These are phyloP conservation scores for Sebastes matsubarae DNA, from an alignment of 2,797 vertebrate species.

Conservation along the genomic window DNA sequence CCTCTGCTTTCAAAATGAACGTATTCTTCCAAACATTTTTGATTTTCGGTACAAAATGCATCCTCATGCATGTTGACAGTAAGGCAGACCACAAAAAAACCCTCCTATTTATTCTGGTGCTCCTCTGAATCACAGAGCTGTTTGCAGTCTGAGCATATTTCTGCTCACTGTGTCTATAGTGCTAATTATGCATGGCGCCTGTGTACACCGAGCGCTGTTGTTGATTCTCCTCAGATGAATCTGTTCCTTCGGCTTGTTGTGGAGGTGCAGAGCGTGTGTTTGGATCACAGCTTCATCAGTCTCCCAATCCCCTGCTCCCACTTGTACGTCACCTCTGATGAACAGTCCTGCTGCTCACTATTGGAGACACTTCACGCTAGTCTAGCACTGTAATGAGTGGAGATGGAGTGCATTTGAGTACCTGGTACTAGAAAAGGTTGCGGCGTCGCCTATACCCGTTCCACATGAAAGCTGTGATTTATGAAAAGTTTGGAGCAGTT, in stretches of 20 bases:
- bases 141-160: conserved; percentile 59
- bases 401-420: conserved; percentile 72
- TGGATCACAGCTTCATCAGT: conserved; percentile 74
- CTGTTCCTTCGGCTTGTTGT: conserved; percentile 60
- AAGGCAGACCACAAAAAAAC: conserved; percentile 30
- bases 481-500: conserved; percentile 66
- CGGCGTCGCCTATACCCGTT: conserved; percentile 36
- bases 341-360: conserved; percentile 74
- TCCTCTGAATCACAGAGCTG: conserved; percentile 47
- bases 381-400: conserved; percentile 70
- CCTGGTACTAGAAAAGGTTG: conserved; percentile 62
- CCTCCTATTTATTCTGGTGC: conserved; percentile 49
- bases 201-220: conserved; percentile 48
- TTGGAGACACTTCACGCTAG: conserved; percentile 71
- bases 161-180: conserved; percentile 61
- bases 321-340: conserved; percentile 75
- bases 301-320: conserved; percentile 73
- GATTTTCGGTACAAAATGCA: conserved; percentile 25
- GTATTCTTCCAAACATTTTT: conserved; percentile 24
- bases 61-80: conserved; percentile 23
- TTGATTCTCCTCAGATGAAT: conserved; percentile 68
- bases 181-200: conserved; percentile 74
- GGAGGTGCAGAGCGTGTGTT: conserved; percentile 53
- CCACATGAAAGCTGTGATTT: conserved; percentile 66
- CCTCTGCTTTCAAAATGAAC: conserved; percentile 1